Evolutionary conservation across 2,888 invertebrate species (phyloP), one percentile per base, ranked within the genome.

Genomic region (Clepsis dumicolana): DNA sequence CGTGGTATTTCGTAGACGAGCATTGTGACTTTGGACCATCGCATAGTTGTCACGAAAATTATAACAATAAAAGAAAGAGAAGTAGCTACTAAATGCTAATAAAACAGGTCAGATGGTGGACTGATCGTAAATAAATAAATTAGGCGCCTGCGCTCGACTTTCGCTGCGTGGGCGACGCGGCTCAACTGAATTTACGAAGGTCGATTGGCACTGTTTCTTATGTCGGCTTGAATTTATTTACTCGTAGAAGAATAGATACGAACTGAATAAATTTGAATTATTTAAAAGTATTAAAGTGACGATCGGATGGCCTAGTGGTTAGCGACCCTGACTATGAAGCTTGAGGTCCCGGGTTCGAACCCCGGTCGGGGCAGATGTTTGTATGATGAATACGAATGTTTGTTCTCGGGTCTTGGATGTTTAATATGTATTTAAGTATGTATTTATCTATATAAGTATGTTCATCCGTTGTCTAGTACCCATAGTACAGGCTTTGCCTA

Each of bases 61-160:
- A 18, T 32, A 54, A 4, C 54, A 54, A 4, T 54, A 25, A 32
- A 32, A 18, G 21, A 48, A 18, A 25, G 32, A 4, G 16, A 41
- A 18, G 41, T 41, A 54, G 7, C 14, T 32, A 18, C 27, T 5
- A 60, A 52, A 41, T 54, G 44, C 24, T 32, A 61, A 24, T 61
- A 44, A 66, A 66, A 54, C 32, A n/a, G 53, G 60, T 53, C 32
- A 41, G 27, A 24, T 52, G 24, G 53, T 61, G 65, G 53, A 44
- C 18, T 66, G 60, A 60, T 54, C 53, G 16, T 21, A 32, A 48
- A 65, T 53, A 52, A 65, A 65, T 61, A 60, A 66, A 66, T 66
- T 44, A 44, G 44, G 61, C 41, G 44, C 60, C 65, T 32, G 16
- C 41, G 27, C 60, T 57, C 14, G 35, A 41, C 48, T 12, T 27